Evolutionary conservation across 1,140 invertebrate species (phyloP).

Genomic region (Galleria mellonella): DNA sequence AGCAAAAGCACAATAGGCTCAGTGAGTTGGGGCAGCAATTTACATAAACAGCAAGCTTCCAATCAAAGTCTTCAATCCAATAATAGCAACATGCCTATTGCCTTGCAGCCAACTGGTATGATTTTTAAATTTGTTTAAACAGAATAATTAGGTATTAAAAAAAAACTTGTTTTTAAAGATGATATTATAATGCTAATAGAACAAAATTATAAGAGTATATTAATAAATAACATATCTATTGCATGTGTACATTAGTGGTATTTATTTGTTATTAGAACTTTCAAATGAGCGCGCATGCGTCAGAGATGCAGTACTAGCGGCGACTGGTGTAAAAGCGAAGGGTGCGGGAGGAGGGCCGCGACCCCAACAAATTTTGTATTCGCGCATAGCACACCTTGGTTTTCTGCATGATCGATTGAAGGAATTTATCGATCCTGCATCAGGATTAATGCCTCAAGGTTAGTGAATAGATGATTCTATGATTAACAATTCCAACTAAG

Average conservation of each 20-base stretch:
- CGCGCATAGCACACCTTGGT: constrained; percentile 88
- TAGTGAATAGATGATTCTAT: neutral
- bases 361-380: constrained; percentile 76
- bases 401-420: constrained; percentile 89
- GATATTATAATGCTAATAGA: too few relatives aligned
- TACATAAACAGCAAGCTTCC: constrained; percentile 37
- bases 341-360: constrained; percentile 27
- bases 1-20: constrained; percentile 58
- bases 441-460: constrained; percentile 75
- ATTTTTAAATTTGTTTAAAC: neutral
- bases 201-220: too few relatives aligned
- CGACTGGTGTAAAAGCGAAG: constrained; percentile 50
- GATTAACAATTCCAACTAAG: too few relatives aligned
- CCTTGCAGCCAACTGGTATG: constrained; percentile 34
- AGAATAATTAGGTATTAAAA: neutral
- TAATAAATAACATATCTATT: too few relatives aligned
- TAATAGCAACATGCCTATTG: constrained; percentile 42
- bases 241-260: too few relatives aligned
- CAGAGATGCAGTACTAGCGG: constrained; percentile 55
- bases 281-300: constrained; percentile 41
- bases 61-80: constrained; percentile 46
- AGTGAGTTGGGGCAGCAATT: constrained; percentile 38
- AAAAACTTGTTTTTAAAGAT: too few relatives aligned
- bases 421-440: constrained; percentile 80
- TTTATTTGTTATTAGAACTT: constrained; percentile 22